A percentile compares a stretch with the other conserved stretches of the same genome.
Evolutionary conservation across 2,113 vertebrate species (phyloP).

Genomic region (Neotragus moschatus): DNA sequence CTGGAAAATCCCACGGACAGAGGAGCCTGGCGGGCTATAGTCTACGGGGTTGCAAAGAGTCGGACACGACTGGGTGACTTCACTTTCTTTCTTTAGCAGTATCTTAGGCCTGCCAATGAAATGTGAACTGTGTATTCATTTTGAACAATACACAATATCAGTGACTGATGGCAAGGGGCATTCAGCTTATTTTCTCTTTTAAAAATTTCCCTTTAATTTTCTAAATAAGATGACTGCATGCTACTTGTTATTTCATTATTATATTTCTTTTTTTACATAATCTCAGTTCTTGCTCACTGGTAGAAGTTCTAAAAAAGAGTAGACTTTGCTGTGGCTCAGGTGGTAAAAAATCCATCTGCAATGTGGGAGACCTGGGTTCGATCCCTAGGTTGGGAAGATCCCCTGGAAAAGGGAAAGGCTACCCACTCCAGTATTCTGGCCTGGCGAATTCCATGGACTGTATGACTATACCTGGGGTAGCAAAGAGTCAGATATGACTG

Average conservation of each 20-base stretch:
- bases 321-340: not conserved
- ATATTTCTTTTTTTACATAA: not conserved
- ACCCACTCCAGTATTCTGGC: not conserved
- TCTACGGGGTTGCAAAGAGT: no score
- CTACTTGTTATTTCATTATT: not conserved
- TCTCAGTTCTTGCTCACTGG: not conserved
- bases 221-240: not conserved
- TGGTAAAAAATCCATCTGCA: not conserved
- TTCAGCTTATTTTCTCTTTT: not conserved
- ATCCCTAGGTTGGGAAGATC: not conserved
- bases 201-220: conserved; percentile 5
- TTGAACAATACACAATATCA: not conserved
- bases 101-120: not conserved
- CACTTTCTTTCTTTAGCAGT: no score
- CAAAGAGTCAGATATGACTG: not conserved
- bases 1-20: no score
- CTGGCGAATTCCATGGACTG: not conserved
- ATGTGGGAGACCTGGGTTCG: not conserved
- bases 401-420: not conserved
- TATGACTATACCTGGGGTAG: not conserved
- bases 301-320: conserved; percentile 10
- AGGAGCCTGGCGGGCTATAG: no score
- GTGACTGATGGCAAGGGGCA: not conserved
- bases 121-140: not conserved
- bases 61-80: no score